Evolutionary conservation across 2,113 vertebrate species (phyloP), one percentile per base, ranked within the genome.

Genomic region (Cephalopholis sonnerati): DNA sequence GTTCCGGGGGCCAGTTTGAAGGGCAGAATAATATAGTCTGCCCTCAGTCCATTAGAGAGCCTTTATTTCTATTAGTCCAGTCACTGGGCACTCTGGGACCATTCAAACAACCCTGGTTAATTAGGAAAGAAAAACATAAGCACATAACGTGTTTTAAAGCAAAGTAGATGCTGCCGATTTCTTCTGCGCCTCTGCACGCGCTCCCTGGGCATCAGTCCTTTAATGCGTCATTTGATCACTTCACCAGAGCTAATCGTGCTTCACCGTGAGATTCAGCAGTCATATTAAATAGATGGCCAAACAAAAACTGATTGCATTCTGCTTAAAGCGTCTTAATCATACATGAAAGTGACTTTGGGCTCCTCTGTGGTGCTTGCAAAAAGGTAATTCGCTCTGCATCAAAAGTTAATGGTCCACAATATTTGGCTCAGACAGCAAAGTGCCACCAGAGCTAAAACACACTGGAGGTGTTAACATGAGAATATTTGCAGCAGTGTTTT

Each of bases 11-110:
- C 15, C 61, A 79, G 88, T 86, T 71, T 91, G 85, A 87, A 89
- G 87, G 91, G 87, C 87, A 87, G 87, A 94, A 94, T 91, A 92
- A 94, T 94, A 89, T 71, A 87, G 91, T 91, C 80, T 83, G 84
- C 81, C 89, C 83, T 79, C 74, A 87, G 88, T 91, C 93, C 92
- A 95, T 95, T 94, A 95, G 92, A 87, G 77, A 73, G 85, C 66
- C 91, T 91, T 95, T 94, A 91, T 94, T 94, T 93, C 89, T 94
- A 91, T 94, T 95, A 92, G 92, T 77, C 54, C 80, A 84, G 91
- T 84, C 88, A 84, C 36, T 32, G 29, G 82, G 82, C 84, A 76
- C 92, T 87, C 29, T 58, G 93, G 93, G 93, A 85, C 91, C 90
- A 87, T 80, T 91, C 54, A 88, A 87, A 85, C 32, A 70, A 75